Base-by-base conservation (phyloP, 2,113 vertebrate genomes). In the Oryzias javanicus region DNA sequence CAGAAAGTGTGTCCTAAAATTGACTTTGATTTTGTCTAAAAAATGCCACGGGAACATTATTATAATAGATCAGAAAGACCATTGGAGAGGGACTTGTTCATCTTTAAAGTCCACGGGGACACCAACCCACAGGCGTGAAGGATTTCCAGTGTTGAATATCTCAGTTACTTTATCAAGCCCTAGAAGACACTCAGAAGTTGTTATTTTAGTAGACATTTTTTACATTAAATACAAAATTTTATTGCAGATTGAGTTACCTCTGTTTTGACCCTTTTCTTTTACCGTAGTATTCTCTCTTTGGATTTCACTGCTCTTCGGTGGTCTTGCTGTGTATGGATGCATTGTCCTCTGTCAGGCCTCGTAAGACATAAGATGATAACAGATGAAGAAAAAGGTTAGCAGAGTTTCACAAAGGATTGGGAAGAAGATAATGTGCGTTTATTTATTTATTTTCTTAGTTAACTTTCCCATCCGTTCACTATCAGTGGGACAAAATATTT, bases 101-200 rank as follows among this genome's bases (percentile, higher is more conserved):
- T 14, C 8, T 13, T 59, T 41, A 25, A 18, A 48, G 42, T 70
- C 45, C 48, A 48, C 45, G 8, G 12, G 25, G 44, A 47, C 46
- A 42, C 71, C 63, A 68, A 49, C 42, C 41, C 12, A 49, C 59
- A 72, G 50, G 60, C 70, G 63, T 54, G 62, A 41, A 10, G 19
- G 46, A 50, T 48, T 67, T 64, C 63, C 59, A 64, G 20, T 44
- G 10, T 41, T 27, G 61, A 29, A 25, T 17, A 29, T 42, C 24
- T 22, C 42, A 48, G 46, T 59, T 59, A 20, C 14, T 48, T 16
- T 6, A 8, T 49, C 18, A 48, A 29, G 14, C 14, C 18, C 27
- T 20, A 19, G 17, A 22, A 16, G 19, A 19, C 46, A 47, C 2
- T 35, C 10, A 35, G 3, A 35, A 27, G 10, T 10, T 35, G 29